A percentile compares a stretch with the other conserved stretches of the same genome.
These are phyloP conservation scores for Aspidiotus destructor DNA, from an alignment of 2,888 invertebrate species.

Conservation along the genomic window DNA sequence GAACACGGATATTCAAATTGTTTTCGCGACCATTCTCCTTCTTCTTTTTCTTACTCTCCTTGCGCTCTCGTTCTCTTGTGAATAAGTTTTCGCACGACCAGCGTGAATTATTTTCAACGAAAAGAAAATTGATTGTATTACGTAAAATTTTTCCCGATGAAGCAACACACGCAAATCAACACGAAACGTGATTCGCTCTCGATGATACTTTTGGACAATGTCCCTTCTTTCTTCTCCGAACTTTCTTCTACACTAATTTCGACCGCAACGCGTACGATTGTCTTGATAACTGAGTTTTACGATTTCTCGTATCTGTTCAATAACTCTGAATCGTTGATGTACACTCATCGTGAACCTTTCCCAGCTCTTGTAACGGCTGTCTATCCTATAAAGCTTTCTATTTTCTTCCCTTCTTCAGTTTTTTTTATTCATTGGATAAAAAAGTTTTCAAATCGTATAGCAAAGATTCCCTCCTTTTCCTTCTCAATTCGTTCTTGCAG, in stretches of 20 bases:
- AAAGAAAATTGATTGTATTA: not conserved
- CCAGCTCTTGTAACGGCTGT: no score
- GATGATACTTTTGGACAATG: not conserved
- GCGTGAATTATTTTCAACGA: not conserved
- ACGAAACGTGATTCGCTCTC: not conserved
- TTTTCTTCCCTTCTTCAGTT: slow-evolving; percentile 2
- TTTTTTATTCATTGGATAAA: not conserved
- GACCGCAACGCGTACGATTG: no score
- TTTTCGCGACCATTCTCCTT: slow-evolving; percentile 1
- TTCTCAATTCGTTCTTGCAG: slow-evolving; percentile 1
- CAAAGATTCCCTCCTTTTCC: not conserved
- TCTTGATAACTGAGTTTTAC: no score
- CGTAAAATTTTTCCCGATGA: not conserved
- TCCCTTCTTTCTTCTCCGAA: not conserved
- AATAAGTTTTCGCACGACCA: no score
- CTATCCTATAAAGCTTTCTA: not conserved
- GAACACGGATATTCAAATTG: not conserved
- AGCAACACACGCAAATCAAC: not conserved
- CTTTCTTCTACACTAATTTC: no score
- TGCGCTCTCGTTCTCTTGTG: not conserved
- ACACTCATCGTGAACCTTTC: no score
- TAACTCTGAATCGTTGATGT: no score
- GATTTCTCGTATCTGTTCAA: no score
- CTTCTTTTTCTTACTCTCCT: not conserved
- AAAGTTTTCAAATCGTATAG: no score